Evolutionary conservation across 2,113 vertebrate genomes (phyloP).

Genomic region (Paraplagusia blochii): DNA sequence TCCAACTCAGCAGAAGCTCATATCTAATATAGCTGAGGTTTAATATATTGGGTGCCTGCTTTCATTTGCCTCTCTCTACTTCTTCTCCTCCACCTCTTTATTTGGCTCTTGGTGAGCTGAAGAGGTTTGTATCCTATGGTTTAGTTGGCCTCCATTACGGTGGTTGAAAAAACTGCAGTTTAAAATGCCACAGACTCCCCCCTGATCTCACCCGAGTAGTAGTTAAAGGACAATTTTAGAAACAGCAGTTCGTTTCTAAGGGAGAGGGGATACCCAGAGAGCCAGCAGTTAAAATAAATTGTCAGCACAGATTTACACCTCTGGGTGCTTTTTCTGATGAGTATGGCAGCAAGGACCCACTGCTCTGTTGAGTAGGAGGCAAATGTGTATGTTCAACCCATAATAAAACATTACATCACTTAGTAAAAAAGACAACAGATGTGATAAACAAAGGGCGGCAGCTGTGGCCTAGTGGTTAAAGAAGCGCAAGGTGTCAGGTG

Average conservation of each 20-base stretch:
- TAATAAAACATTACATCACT: too few relatives aligned
- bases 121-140: conserved; percentile 53
- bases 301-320: conserved; percentile 44
- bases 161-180: conserved; percentile 49
- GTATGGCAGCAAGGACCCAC: conserved; percentile 7
- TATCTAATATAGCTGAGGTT: conserved; percentile 64
- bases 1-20: conserved; percentile 55
- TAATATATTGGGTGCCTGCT: conserved; percentile 71
- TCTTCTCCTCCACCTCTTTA: conserved; percentile 58
- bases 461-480: too few relatives aligned
- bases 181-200: conserved; percentile 38
- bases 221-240: conserved; percentile 58
- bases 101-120: conserved; percentile 50
- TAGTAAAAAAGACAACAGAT: too few relatives aligned
- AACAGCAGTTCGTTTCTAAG: conserved; percentile 40
- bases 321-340: conserved; percentile 25
- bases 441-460: too few relatives aligned
- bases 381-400: too few relatives aligned
- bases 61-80: conserved; percentile 58
- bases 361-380: conserved; percentile 23
- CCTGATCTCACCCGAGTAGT: conserved; percentile 45
- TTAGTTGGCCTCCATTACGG: conserved; percentile 46
- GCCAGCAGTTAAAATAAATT: conserved; percentile 46
- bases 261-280: conserved; percentile 35
- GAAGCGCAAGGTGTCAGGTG: too few relatives aligned